Conservation (phyloP, 2,888 invertebrate species). For the Oxystoma pomonae region DNA sequence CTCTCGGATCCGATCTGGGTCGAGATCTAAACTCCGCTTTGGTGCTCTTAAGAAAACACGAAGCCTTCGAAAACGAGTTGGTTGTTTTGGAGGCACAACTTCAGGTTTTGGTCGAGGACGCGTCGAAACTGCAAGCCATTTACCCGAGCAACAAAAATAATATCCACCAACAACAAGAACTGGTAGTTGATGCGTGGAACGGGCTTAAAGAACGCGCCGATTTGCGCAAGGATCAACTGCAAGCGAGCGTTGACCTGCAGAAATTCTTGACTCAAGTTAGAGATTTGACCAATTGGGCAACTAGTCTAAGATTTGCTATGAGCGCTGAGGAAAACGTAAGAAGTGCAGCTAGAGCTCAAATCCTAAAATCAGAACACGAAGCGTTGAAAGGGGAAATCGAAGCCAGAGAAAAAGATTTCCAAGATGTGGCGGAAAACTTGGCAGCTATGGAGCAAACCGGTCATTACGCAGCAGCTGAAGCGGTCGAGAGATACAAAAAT, state of each 20-base stretch:
- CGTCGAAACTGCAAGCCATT: slow-evolving; percentile 75
- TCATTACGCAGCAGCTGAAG: slow-evolving; percentile 77
- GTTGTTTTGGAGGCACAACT: slow-evolving; percentile 88
- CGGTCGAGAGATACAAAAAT: slow-evolving; percentile 73
- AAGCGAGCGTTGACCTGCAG: slow-evolving; percentile 85
- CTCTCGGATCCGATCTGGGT: slow-evolving; percentile 73
- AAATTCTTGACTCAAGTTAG: slow-evolving; percentile 80
- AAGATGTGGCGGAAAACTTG: slow-evolving; percentile 69
- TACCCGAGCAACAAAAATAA: slow-evolving; percentile 92
- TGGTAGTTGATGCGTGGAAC: slow-evolving; percentile 85
- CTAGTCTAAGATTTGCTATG: slow-evolving; percentile 71
- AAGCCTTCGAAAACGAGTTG: slow-evolving; percentile 90
- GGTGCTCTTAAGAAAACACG: slow-evolving; percentile 79
- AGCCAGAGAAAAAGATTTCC: slow-evolving; percentile 79
- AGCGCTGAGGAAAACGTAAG: slow-evolving; percentile 77
- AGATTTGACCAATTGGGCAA: slow-evolving; percentile 87
- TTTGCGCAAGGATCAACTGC: slow-evolving; percentile 72
- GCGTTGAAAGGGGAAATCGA: slow-evolving; percentile 82
- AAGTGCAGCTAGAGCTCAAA: slow-evolving; percentile 77
- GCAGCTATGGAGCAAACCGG: slow-evolving; percentile 77
- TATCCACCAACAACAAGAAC: slow-evolving; percentile 81
- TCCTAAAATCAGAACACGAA: slow-evolving; percentile 77
- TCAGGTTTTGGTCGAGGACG: slow-evolving; percentile 89
- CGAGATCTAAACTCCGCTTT: slow-evolving; percentile 84
- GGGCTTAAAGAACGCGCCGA: slow-evolving; percentile 79